These are phyloP conservation scores for Streptopelia turtur DNA, from an alignment of 2,797 vertebrate genomes.

Conservation along the genomic window DNA sequence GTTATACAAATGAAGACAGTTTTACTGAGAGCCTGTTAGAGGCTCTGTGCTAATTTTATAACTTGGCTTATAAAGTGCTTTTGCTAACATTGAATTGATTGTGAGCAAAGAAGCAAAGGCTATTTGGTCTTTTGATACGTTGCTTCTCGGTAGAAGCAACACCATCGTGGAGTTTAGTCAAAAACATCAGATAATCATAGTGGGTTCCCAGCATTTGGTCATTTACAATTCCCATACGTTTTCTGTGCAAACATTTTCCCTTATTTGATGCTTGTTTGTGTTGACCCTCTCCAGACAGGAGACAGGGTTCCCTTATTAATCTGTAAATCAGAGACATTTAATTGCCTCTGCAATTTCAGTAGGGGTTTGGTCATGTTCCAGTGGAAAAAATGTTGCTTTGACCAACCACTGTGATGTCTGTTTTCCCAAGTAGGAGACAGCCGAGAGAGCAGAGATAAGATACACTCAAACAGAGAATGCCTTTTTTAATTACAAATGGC, in stretches of 20 bases:
- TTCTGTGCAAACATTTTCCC: slow-evolving; percentile 68
- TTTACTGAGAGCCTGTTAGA: slow-evolving; percentile 17
- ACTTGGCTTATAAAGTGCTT: slow-evolving; percentile 18
- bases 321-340: slow-evolving; percentile 70
- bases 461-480: slow-evolving; percentile 48
- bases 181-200: not conserved
- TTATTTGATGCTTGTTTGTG: slow-evolving; percentile 65
- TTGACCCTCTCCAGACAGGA: slow-evolving; percentile 61
- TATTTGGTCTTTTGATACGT: not conserved
- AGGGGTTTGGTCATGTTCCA: slow-evolving; percentile 56
- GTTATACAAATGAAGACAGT: slow-evolving; percentile 7
- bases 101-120: not conserved
- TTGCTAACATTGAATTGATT: not conserved
- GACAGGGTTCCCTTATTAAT: slow-evolving; percentile 71
- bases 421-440: slow-evolving; percentile 71
- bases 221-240: slow-evolving; percentile 31
- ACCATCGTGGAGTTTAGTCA: not conserved
- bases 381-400: slow-evolving; percentile 62
- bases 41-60: not conserved
- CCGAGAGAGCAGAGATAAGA: slow-evolving; percentile 58
- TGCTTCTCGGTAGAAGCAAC: not conserved
- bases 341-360: slow-evolving; percentile 69
- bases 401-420: slow-evolving; percentile 72
- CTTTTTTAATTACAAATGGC: slow-evolving; percentile 59
- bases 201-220: slow-evolving; percentile 4